Conservation (phyloP, 2,888 invertebrate genomes). For the Melikaiella ostensackeni region DNA sequence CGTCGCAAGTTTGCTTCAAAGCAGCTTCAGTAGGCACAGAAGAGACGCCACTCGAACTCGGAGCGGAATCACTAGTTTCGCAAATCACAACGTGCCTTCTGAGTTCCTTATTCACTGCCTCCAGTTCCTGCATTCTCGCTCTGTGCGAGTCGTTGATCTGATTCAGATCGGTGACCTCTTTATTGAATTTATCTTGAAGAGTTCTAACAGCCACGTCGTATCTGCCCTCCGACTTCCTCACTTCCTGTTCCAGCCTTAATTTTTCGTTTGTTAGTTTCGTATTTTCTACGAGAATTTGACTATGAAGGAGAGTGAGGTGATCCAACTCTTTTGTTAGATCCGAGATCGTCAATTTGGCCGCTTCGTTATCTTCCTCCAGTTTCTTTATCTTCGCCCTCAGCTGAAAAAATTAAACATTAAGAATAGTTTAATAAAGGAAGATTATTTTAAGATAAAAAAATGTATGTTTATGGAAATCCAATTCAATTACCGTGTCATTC, state of each 20-base stretch:
- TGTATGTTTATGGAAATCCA: not conserved
- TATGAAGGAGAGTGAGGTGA: conserved; percentile 85
- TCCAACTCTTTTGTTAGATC: conserved; percentile 84
- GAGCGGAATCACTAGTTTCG: conserved; percentile 74
- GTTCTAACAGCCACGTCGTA: conserved; percentile 67
- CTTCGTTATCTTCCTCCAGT: conserved; percentile 71
- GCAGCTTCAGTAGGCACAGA: conserved; percentile 68
- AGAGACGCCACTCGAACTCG: conserved; percentile 75
- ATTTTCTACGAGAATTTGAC: conserved; percentile 86
- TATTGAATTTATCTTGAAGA: conserved; percentile 72
- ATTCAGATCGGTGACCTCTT: conserved; percentile 76
- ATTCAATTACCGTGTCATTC: conserved; percentile 65
- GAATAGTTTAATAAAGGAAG: not conserved
- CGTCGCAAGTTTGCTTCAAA: conserved; percentile 69
- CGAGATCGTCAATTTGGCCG: conserved; percentile 79
- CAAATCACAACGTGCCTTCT: conserved; percentile 71
- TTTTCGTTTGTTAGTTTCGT: conserved; percentile 86
- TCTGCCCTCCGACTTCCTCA: conserved; percentile 77
- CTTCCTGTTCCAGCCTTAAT: conserved; percentile 82
- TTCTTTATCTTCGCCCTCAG: conserved; percentile 65
- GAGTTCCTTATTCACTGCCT: conserved; percentile 74
- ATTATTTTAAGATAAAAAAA: not conserved
- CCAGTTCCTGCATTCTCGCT: conserved; percentile 76
- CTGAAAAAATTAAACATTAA: conserved; percentile 48
- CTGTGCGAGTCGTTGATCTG: conserved; percentile 78